These are phyloP conservation scores for Myotis yumanensis DNA, from an alignment of 2,113 vertebrate species.

Conservation along the genomic window DNA sequence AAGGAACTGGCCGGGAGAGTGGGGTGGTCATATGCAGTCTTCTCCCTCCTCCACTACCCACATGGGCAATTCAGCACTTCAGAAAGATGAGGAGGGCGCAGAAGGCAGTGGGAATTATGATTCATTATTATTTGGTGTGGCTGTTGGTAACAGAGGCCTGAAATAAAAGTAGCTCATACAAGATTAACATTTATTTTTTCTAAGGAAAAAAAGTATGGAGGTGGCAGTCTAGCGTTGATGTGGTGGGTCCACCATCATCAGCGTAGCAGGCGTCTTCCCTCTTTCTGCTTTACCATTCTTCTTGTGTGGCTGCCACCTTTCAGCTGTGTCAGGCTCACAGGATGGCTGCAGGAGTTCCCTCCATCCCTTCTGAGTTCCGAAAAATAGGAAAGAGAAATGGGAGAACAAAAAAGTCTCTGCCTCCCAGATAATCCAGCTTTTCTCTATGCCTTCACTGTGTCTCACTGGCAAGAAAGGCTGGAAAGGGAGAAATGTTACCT, in stretches of 20 bases:
- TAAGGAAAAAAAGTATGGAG: neutral
- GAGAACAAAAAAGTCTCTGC: neutral
- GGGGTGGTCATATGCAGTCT: neutral
- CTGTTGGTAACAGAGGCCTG: neutral
- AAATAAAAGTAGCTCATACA: neutral
- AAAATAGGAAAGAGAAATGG: neutral
- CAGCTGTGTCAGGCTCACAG: neutral
- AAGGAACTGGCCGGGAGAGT: neutral
- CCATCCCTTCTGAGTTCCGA: neutral
- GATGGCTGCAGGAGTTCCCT: neutral
- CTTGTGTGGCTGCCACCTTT: neutral
- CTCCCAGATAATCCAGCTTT: neutral
- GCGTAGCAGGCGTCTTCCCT: fast-evolving
- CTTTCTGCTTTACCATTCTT: neutral
- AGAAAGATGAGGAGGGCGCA: neutral
- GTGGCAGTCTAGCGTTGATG: neutral
- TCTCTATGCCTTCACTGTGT: neutral
- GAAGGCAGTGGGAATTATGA: neutral
- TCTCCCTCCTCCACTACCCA: neutral
- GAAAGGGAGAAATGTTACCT: neutral
- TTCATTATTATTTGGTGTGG: neutral
- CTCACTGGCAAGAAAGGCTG: neutral
- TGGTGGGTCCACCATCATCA: too few relatives aligned
- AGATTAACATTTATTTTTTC: neutral
- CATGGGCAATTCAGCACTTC: neutral